Evolutionary conservation across 2,888 invertebrate species (phyloP), one percentile per base, ranked within the genome.

Genomic region (Chymomyza caudatula): DNA sequence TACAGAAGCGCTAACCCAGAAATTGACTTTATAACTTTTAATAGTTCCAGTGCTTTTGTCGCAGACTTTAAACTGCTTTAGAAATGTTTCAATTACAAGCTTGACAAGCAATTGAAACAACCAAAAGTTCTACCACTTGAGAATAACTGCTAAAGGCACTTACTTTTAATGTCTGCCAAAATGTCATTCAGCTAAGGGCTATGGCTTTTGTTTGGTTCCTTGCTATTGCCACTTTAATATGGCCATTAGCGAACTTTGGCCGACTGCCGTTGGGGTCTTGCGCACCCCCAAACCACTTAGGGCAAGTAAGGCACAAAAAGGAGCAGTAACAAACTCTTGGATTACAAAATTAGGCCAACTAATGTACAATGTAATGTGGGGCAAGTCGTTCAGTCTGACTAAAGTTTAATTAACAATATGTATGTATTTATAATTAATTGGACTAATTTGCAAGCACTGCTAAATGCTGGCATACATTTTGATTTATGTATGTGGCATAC

Each of bases 371-470:
- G 29, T 5, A 25, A 6, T 25, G 25, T 25, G 47, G 52, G 59
- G 23, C 15, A 52, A 51, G 56, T 51, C 47, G 25, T 51, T 54
- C 44, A 17, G 42, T 52, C 64, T 67, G 73, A 77, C 73, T 66
- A 68, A 59, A 73, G 78, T 73, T 77, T 80, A 78, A 80, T 77
- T 80, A 78, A 73, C 73, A 67, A 78, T 75, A 78, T 37, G 29
- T 37, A 37, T 75, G 29, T 37, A 37, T 75, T 66, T 73, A 69
- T 66, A 67, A 78, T 78, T 78, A 80, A 78, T 78, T 78, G 71
- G 71, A 63, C 42, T 73, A 71, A 80, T 73, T 73, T 20, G 17
- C 20, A 51, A 20, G 3, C 51, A 22, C 51, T 20, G 19, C 29
- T 11, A 37, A 37, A 37, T 37, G 29, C 11, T 37, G 29, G 29